These are phyloP conservation scores for Tychaedon coryphoeus DNA, from an alignment of 2,113 vertebrate genomes.

Conservation along the genomic window DNA sequence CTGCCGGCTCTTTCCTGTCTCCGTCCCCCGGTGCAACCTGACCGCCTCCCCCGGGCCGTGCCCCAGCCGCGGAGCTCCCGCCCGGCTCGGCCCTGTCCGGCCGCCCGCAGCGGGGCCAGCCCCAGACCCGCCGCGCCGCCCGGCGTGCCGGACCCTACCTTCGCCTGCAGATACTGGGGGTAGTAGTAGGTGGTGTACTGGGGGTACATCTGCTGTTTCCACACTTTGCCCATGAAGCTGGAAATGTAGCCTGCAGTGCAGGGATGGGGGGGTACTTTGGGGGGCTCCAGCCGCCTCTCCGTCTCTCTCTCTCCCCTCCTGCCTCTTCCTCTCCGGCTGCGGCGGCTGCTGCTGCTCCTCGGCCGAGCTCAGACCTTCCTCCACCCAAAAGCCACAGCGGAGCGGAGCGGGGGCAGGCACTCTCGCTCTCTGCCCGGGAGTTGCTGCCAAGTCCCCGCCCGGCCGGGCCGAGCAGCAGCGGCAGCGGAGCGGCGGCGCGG, in stretches of 20 bases:
- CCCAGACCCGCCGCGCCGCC: background rate
- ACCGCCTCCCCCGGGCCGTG: constrained; percentile 38
- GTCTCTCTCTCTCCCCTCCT: constrained; percentile 58
- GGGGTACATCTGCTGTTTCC: constrained; percentile 88
- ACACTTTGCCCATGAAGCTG: constrained; percentile 89
- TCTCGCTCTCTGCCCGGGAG: constrained; percentile 49
- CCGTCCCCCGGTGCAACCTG: constrained; percentile 41
- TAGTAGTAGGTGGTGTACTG: constrained; percentile 88
- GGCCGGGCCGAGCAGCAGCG: constrained; percentile 32
- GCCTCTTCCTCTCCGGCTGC: constrained; percentile 57
- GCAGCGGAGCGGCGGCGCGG: constrained; percentile 50
- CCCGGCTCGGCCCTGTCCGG: constrained; percentile 52
- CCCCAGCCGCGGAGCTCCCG: constrained; percentile 19
- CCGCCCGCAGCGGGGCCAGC: constrained; percentile 31
- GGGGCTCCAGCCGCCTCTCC: constrained; percentile 67
- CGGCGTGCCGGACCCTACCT: constrained; percentile 64
- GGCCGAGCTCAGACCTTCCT: constrained; percentile 22
- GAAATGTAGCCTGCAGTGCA: constrained; percentile 73
- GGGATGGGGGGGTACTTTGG: constrained; percentile 70
- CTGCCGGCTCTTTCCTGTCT: constrained; percentile 67
- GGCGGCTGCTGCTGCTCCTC: constrained; percentile 44
- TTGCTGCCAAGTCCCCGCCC: constrained; percentile 42
- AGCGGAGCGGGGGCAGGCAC: constrained; percentile 59
- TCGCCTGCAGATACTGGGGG: constrained; percentile 82
- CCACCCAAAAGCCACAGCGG: constrained; percentile 43